A percentile compares a stretch with the other conserved stretches of the same genome.
These are phyloP conservation scores for Rhincodon typus DNA, from an alignment of 2,797 vertebrate genomes.

Conservation along the genomic window DNA sequence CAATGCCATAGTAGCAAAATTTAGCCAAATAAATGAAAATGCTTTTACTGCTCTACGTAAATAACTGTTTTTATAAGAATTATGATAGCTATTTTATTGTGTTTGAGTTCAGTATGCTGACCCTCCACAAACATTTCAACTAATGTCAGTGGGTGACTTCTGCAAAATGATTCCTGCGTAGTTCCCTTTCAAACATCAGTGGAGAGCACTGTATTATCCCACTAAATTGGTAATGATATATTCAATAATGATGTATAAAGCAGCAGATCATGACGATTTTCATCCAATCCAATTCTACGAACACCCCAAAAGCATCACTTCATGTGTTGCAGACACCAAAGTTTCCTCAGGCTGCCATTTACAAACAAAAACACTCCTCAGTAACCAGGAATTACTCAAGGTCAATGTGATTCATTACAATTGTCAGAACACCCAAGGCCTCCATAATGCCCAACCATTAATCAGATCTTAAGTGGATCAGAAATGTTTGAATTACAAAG, in stretches of 20 bases:
- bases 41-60: background rate
- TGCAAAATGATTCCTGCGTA: background rate
- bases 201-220: background rate
- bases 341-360: background rate
- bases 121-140: background rate
- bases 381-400: background rate
- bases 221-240: background rate
- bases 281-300: background rate
- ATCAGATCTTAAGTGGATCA: slow-evolving; percentile 1
- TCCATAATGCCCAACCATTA: slow-evolving; percentile 3
- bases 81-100: background rate
- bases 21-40: background rate
- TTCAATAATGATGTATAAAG: background rate
- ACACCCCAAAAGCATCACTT: background rate
- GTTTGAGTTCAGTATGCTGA: background rate
- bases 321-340: background rate
- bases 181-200: background rate
- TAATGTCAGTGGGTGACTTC: background rate
- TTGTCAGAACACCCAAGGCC: background rate
- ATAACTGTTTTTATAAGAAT: background rate
- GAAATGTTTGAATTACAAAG: background rate
- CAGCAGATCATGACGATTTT: background rate
- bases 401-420: slow-evolving; percentile 1
- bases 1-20: background rate
- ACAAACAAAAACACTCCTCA: background rate